A percentile compares a stretch with the other conserved stretches of the same genome.
These are phyloP conservation scores for Epinephelus fuscoguttatus DNA, from an alignment of 2,113 vertebrate species.

Conservation along the genomic window DNA sequence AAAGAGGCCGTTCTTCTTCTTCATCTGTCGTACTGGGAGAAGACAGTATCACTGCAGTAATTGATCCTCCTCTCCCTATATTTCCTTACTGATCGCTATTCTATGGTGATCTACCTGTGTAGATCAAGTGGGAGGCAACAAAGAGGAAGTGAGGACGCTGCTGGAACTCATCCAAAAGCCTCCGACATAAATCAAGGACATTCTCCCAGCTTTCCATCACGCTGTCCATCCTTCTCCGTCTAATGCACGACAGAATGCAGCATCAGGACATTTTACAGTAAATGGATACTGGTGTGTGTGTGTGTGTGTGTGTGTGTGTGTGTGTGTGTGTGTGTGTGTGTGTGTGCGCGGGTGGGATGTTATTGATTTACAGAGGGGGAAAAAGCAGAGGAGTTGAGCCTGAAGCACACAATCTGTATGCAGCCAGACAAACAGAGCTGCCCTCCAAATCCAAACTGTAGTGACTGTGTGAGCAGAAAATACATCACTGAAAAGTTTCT, in stretches of 20 bases:
- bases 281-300: conserved; percentile 7
- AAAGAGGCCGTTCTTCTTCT: not conserved
- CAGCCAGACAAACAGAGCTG: conserved; percentile 54
- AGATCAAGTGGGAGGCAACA: not conserved
- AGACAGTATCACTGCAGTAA: not conserved
- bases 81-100: not conserved
- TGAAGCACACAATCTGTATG: conserved; percentile 46
- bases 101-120: not conserved
- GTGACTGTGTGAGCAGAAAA: conserved; percentile 7
- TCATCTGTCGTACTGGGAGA: not conserved
- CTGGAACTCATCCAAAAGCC: conserved; percentile 1
- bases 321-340: not conserved
- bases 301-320: conserved; percentile 14
- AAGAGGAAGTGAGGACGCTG: not conserved
- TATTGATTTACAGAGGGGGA: conserved; percentile 51
- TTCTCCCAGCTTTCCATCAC: conserved; percentile 34
- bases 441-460: conserved; percentile 5
- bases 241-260: conserved; percentile 40
- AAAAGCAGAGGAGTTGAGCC: conserved; percentile 48
- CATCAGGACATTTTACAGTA: conserved; percentile 59
- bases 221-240: conserved; percentile 38
- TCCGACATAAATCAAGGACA: conserved; percentile 28
- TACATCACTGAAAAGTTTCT: not conserved
- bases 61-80: not conserved
- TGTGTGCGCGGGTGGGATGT: conserved; percentile 20